phyloP scores from a whole-genome alignment of 2,888 invertebrate genomes.

The Saturnia pavonia region DNA sequence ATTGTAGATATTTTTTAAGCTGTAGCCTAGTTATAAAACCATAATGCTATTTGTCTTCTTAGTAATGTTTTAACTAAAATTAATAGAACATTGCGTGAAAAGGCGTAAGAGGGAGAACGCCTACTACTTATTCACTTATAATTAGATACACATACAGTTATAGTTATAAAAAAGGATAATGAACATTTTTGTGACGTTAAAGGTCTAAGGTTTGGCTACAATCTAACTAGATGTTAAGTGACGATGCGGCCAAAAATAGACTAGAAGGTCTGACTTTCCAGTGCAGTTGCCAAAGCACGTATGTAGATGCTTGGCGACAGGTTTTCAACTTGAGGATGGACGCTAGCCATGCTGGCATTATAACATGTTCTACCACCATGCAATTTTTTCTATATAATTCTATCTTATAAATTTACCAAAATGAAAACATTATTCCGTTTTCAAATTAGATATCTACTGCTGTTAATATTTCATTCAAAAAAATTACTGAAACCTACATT shows the following conservation, averaged over 20 bases:
- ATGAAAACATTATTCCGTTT: neutral
- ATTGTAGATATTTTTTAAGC: neutral
- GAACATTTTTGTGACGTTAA: no score
- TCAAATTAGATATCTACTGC: neutral
- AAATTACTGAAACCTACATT: conserved; percentile 6
- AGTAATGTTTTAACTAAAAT: neutral
- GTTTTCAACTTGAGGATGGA: no score
- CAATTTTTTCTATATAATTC: neutral
- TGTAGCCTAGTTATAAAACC: neutral
- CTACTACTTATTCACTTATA: no score
- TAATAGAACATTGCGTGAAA: no score
- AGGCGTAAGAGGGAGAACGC: no score
- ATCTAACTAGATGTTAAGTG: neutral
- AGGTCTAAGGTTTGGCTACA: neutral
- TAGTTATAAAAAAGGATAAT: no score
- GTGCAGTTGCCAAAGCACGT: no score
- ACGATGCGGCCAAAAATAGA: neutral
- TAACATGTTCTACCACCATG: neutral
- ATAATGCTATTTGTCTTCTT: neutral
- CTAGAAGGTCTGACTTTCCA: neutral
- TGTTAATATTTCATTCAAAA: neutral
- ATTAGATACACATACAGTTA: no score
- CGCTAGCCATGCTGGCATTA: neutral
- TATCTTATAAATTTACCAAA: neutral
- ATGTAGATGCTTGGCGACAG: no score